Evolutionary conservation across 2,797 vertebrate genomes (phyloP).

Genomic region (Anisognathus igniventris): DNA sequence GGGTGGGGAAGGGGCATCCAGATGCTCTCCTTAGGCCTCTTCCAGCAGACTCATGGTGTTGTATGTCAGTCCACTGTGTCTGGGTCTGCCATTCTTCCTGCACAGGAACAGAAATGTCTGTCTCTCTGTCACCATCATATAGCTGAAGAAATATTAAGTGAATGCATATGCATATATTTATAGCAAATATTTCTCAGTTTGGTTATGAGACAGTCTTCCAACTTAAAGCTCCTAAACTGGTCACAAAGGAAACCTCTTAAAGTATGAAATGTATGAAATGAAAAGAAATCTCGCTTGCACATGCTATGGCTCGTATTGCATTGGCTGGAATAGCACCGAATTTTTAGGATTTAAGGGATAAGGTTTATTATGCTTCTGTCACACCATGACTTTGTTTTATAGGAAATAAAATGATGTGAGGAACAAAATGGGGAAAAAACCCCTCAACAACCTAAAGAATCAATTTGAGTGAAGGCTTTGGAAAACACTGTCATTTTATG

Average conservation of each 20-base stretch:
- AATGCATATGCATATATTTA: not conserved
- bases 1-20: not conserved
- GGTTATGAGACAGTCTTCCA: not conserved
- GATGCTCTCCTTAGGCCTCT: not conserved
- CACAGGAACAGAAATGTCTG: not conserved
- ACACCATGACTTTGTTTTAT: not conserved
- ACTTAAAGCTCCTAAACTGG: not conserved
- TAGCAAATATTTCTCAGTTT: not conserved
- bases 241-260: not conserved
- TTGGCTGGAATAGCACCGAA: not conserved
- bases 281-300: not conserved
- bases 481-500: constrained; percentile 12
- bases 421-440: not conserved
- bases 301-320: not conserved
- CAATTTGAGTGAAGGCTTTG: not conserved
- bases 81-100: not conserved
- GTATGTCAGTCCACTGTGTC: not conserved
- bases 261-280: not conserved
- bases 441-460: not conserved
- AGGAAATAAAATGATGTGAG: not conserved
- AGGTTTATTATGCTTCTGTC: constrained; percentile 5
- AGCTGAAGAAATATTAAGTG: not conserved
- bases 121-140: not conserved
- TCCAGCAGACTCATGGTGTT: rapidly evolving
- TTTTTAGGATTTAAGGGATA: not conserved